A percentile compares a stretch with the other conserved stretches of the same genome.
These are phyloP conservation scores for Hofmannophila pseudospretella DNA, from an alignment of 2,888 invertebrate species.

Conservation along the genomic window DNA sequence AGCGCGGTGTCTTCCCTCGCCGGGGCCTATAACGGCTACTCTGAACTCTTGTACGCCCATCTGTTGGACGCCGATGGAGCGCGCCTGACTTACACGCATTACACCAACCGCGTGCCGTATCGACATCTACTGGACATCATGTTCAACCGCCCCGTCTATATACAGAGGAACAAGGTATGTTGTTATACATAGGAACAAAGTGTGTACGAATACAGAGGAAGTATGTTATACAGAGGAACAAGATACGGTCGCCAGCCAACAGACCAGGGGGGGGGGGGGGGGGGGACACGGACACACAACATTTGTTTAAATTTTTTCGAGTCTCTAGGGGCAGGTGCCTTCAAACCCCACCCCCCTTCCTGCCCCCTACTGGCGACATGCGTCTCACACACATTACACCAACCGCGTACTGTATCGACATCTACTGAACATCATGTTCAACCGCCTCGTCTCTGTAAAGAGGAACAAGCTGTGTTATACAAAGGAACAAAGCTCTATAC, in stretches of 20 bases:
- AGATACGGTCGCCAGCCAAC: too few species aligned
- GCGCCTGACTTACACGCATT: conserved; percentile 88
- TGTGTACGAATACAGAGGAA: too few species aligned
- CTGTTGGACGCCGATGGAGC: conserved; percentile 88
- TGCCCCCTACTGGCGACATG: too few species aligned
- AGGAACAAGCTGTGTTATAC: conserved; percentile 80
- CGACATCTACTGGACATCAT: conserved; percentile 86
- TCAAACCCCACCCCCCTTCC: too few species aligned
- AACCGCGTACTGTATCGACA: conserved; percentile 85
- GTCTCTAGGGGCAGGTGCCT: too few species aligned
- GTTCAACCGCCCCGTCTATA: conserved; percentile 88
- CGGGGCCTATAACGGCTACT: conserved; percentile 67
- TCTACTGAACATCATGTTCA: conserved; percentile 88
- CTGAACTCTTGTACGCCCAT: conserved; percentile 89
- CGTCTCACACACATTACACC: conserved; percentile 88
- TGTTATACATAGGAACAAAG: too few species aligned
- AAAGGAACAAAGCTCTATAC: too few species aligned
- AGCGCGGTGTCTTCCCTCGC: conserved; percentile 33
- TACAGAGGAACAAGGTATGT: conserved; percentile 82
- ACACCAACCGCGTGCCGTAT: conserved; percentile 86
- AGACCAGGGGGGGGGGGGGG: too few species aligned
- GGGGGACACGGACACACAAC: too few species aligned
- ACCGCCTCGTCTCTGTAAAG: conserved; percentile 87
- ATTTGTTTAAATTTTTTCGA: too few species aligned
- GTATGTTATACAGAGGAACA: too few species aligned